phyloP scores from a whole-genome alignment of 2,888 invertebrate genomes.

The Ariolimax columbianus region DNA sequence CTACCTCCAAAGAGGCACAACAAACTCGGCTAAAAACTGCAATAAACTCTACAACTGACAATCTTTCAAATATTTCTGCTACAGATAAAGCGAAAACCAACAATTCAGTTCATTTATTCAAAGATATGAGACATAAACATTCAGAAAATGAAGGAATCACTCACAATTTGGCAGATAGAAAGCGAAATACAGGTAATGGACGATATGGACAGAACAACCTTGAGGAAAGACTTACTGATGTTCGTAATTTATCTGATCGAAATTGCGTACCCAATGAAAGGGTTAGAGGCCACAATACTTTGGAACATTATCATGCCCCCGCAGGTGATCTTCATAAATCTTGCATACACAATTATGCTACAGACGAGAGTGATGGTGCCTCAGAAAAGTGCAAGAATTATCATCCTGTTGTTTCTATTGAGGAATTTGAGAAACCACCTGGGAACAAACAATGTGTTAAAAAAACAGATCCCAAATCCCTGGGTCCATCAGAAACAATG shows the following conservation, averaged over 20 bases:
- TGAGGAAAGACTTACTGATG: background rate
- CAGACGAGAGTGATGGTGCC: background rate
- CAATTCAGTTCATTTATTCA: background rate
- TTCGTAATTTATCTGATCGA: background rate
- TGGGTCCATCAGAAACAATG: background rate
- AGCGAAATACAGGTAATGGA: background rate
- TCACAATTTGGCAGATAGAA: background rate
- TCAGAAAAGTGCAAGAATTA: background rate
- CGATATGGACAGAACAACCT: background rate
- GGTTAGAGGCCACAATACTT: background rate
- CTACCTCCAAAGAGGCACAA: background rate
- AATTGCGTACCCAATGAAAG: background rate
- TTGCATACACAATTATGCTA: background rate
- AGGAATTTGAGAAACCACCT: constrained; percentile 17
- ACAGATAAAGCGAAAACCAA: background rate
- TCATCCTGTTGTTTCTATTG: constrained; percentile 37
- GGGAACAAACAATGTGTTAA: background rate
- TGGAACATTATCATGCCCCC: background rate
- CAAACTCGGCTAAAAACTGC: constrained; percentile 25
- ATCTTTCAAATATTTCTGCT: background rate
- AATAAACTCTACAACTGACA: background rate
- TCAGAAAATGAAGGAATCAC: background rate
- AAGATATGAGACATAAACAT: background rate
- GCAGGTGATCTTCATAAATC: constrained; percentile 7
- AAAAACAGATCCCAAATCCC: background rate